A percentile compares a stretch with the other conserved stretches of the same genome.
phyloP scores from a whole-genome alignment of 92 coral and sea anemone species.

The Actinostola sp. region DNA sequence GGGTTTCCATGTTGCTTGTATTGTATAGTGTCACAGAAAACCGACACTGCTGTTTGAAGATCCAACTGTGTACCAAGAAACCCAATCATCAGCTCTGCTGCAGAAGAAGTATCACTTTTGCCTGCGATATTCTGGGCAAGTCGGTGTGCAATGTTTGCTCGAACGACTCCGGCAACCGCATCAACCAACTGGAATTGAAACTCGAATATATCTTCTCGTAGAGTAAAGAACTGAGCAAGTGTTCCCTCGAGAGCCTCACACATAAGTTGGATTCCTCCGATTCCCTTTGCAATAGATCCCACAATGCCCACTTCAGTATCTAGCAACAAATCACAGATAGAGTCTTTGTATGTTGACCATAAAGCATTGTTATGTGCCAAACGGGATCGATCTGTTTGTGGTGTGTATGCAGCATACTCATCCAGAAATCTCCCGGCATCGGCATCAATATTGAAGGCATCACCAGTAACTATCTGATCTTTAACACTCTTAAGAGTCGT shows the following conservation, averaged over 20 bases:
- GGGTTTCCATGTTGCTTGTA: conserved; percentile 32
- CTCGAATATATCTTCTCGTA: conserved; percentile 58
- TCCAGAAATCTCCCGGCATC: conserved; percentile 42
- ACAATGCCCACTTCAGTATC: conserved; percentile 27
- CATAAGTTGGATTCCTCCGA: conserved; percentile 18
- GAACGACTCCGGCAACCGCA: conserved; percentile 38
- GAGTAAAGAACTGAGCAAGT: too few species aligned
- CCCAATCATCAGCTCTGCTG: conserved; percentile 1
- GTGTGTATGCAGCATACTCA: conserved; percentile 49
- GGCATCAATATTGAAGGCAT: conserved; percentile 1
- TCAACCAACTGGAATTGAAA: conserved; percentile 55
- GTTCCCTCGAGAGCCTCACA: conserved; percentile 60
- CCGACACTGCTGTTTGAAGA: conserved; percentile 28
- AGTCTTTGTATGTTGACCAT: conserved; percentile 46
- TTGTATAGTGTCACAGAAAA: conserved; percentile 40
- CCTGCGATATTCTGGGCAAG: conserved; percentile 37
- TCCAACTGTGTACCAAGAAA: conserved; percentile 27
- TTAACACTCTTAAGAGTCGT: conserved; percentile 17
- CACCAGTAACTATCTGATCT: conserved; percentile 16
- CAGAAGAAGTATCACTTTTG: conserved; percentile 23
- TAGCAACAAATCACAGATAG: conserved; percentile 39
- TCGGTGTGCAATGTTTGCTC: conserved; percentile 44
- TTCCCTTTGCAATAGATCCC: conserved; percentile 29
- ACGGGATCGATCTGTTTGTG: conserved; percentile 30
- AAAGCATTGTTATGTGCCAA: conserved; percentile 40